Conservation (phyloP, 1,140 invertebrate species). For the Halyomorpha halys region DNA sequence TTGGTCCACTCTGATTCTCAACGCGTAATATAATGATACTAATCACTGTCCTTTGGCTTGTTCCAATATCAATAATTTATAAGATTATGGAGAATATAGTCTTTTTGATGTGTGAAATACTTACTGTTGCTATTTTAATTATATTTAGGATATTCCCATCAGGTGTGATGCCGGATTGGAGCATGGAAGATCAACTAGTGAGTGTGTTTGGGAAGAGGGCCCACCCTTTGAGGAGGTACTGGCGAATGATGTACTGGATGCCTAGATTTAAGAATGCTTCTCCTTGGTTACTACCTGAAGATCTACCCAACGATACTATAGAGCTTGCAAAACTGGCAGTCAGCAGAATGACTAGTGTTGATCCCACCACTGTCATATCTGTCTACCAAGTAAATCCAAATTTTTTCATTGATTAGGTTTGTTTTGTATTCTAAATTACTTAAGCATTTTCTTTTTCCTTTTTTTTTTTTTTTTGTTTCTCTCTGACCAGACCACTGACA, state of each 20-base stretch:
- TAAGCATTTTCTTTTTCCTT: neutral
- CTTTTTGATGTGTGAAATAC: neutral
- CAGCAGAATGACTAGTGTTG: conserved; percentile 74
- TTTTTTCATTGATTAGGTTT: neutral
- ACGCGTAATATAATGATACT: too few relatives aligned
- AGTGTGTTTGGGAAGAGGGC: conserved; percentile 74
- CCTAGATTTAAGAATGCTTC: conserved; percentile 89
- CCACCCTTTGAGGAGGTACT: conserved; percentile 69
- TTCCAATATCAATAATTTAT: too few relatives aligned
- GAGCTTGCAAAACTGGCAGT: conserved; percentile 81
- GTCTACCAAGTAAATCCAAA: conserved; percentile 50
- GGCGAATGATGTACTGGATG: conserved; percentile 96
- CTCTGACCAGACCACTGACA: conserved; percentile 46
- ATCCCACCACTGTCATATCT: conserved; percentile 58
- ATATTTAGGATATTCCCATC: conserved; percentile 7
- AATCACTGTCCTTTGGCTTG: too few relatives aligned
- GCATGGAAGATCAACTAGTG: conserved; percentile 69
- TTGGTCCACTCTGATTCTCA: too few relatives aligned
- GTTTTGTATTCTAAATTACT: neutral
- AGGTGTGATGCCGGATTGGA: conserved; percentile 83
- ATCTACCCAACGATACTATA: conserved; percentile 57
- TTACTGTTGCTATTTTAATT: neutral
- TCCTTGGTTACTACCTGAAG: conserved; percentile 75
- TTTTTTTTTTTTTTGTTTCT: neutral
- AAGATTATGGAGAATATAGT: neutral